Conservation (phyloP, 2,113 vertebrate genomes). For the Petroica traversi region DNA sequence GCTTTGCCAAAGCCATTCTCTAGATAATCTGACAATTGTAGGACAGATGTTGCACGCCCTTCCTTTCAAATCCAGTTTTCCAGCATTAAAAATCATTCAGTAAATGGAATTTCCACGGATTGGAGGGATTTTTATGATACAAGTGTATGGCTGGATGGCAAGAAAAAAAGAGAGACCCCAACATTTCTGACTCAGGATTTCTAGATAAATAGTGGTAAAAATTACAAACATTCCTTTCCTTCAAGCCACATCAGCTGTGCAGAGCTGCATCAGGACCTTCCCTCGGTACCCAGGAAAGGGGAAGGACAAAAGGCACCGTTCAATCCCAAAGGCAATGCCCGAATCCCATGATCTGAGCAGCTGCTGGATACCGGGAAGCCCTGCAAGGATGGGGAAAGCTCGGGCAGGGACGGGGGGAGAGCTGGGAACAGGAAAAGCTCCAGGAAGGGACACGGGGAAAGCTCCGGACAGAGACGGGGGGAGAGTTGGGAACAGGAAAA, state of each 20-base stretch:
- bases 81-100: not conserved
- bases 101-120: not conserved
- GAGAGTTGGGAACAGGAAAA: no score
- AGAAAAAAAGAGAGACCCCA: no score
- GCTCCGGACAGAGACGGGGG: not conserved
- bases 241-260: rapidly evolving
- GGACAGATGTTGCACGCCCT: not conserved
- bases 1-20: not conserved
- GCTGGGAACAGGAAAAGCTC: no score
- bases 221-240: not conserved
- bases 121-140: not conserved
- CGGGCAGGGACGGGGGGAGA: not conserved
- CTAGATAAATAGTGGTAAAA: not conserved
- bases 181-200: not conserved
- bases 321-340: not conserved
- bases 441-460: not conserved
- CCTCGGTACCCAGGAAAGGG: not conserved
- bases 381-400: not conserved
- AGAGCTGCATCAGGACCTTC: not conserved
- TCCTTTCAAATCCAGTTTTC: not conserved
- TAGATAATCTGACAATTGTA: not conserved
- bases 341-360: not conserved
- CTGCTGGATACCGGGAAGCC: rapidly evolving
- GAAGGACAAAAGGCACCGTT: not conserved
- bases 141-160: not conserved